Percentiles rank a stretch among this genome's conserved stretches.
phyloP scores from a whole-genome alignment of 2,113 vertebrate species.

The Origma solitaria region DNA sequence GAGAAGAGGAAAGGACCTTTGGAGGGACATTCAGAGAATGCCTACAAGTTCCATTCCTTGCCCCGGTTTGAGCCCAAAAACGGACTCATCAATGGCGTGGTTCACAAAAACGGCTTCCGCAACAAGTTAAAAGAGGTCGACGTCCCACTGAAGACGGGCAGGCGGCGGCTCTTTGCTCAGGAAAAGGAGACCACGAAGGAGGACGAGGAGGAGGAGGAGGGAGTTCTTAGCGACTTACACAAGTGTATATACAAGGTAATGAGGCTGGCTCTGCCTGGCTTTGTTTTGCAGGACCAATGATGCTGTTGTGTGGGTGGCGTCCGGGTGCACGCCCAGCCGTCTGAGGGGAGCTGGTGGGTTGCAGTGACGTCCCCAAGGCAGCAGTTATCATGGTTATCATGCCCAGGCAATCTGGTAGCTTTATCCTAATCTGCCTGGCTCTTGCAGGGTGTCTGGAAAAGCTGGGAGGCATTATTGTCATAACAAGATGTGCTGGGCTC shows the following conservation, averaged over 20 bases:
- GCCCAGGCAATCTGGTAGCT: background rate
- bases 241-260: conserved; percentile 98
- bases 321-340: rapidly evolving
- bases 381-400: rapidly evolving
- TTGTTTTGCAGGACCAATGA: background rate
- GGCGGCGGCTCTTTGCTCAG: conserved; percentile 96
- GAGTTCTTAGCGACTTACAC: conserved; percentile 92
- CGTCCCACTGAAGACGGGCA: conserved; percentile 86
- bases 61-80: conserved; percentile 94
- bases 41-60: conserved; percentile 82
- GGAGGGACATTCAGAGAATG: conserved; percentile 86
- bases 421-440: background rate
- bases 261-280: rapidly evolving
- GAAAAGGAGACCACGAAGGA: conserved; percentile 90
- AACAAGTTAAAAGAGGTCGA: conserved; percentile 90
- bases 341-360: background rate
- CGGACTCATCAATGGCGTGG: conserved; percentile 81
- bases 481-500: background rate
- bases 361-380: background rate
- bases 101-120: conserved; percentile 86
- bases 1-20: conserved; percentile 92
- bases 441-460: background rate
- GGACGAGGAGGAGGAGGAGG: conserved; percentile 81
- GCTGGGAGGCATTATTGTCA: background rate
- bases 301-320: background rate